phyloP scores from a whole-genome alignment of 2,113 vertebrate species.

The Arizona elegans region DNA sequence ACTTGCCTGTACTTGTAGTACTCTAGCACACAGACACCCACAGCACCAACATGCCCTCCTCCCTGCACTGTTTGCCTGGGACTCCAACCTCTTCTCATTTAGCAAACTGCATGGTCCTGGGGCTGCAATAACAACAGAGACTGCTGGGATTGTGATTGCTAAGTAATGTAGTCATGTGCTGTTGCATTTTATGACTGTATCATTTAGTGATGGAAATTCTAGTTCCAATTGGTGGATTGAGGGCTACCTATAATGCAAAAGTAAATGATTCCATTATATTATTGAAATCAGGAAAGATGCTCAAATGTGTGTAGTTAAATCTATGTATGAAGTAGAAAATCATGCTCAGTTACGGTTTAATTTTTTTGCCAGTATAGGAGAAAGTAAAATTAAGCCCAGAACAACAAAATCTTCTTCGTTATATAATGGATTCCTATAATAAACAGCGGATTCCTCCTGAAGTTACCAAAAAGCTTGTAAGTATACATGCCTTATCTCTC shows the following conservation, averaged over 20 bases:
- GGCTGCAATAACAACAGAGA: not conserved
- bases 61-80: not conserved
- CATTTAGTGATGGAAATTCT: not conserved
- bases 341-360: slow-evolving; percentile 26
- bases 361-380: slow-evolving; percentile 78
- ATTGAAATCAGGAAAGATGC: not conserved
- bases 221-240: not conserved
- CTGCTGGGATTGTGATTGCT: not conserved
- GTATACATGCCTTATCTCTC: slow-evolving; percentile 27
- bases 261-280: not conserved
- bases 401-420: slow-evolving; percentile 81
- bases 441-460: slow-evolving; percentile 92
- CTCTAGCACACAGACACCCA: not conserved
- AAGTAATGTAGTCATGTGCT: not conserved
- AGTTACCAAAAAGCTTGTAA: slow-evolving; percentile 90
- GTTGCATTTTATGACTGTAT: not conserved
- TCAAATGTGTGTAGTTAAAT: slow-evolving; percentile 6
- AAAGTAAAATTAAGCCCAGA: slow-evolving; percentile 86
- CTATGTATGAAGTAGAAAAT: not conserved
- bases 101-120: not conserved
- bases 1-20: not conserved
- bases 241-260: not conserved
- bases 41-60: not conserved
- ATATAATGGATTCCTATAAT: slow-evolving; percentile 89
- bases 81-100: not conserved